These are phyloP conservation scores for Meriones unguiculatus DNA, from an alignment of 2,113 vertebrate genomes.

Conservation along the genomic window DNA sequence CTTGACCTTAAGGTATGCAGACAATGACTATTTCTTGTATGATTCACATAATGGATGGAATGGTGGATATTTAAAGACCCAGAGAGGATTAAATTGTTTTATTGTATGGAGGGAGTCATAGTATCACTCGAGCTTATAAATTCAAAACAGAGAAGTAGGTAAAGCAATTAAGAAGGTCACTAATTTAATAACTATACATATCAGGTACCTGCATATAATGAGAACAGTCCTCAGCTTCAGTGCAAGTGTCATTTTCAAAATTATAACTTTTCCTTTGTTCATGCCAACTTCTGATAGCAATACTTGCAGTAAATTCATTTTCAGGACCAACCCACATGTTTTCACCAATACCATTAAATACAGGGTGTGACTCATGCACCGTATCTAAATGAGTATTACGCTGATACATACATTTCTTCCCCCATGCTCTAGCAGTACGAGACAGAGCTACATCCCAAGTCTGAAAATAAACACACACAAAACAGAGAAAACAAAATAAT, in stretches of 20 bases:
- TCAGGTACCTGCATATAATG: constrained; percentile 86
- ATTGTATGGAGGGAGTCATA: constrained; percentile 41
- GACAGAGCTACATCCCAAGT: constrained; percentile 88
- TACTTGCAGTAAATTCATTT: constrained; percentile 79
- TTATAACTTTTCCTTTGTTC: constrained; percentile 78
- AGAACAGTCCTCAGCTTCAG: constrained; percentile 68
- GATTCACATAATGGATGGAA: constrained; percentile 11
- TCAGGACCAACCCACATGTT: constrained; percentile 86
- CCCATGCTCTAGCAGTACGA: constrained; percentile 87
- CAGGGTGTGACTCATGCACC: constrained; percentile 78
- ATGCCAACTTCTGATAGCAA: constrained; percentile 82
- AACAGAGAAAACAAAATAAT: constrained; percentile 45
- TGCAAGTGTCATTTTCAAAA: constrained; percentile 77
- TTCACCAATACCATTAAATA: constrained; percentile 84
- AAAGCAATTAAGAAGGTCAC: neutral
- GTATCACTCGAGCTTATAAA: constrained; percentile 44
- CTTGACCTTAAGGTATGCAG: constrained; percentile 32
- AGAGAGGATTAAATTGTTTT: neutral
- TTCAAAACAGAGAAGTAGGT: constrained; percentile 33
- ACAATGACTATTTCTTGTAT: neutral
- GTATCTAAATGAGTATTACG: constrained; percentile 81
- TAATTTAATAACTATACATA: constrained; percentile 60
- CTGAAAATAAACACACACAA: constrained; percentile 76
- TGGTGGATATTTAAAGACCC: neutral
- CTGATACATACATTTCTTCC: constrained; percentile 82